Evolutionary conservation across 2,113 vertebrate genomes (phyloP), one percentile per base, ranked within the genome.

Genomic region (Panthera tigris): DNA sequence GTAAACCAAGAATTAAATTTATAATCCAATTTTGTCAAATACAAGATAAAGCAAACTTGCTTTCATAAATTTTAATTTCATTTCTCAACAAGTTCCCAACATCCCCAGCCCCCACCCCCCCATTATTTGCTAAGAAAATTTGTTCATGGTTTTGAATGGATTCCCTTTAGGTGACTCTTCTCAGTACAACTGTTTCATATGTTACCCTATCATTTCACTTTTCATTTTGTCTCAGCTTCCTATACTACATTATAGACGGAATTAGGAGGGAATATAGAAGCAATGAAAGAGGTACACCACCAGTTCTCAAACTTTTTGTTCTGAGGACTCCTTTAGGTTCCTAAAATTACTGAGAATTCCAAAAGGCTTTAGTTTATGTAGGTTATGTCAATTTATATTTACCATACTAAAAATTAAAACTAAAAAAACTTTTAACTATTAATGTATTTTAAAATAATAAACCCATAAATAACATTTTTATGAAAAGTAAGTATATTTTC

Each of bases 341-440:
- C 45, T 71, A 65, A 96, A 84, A 84, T 92, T 80, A 94, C 52
- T 80, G 7, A 97, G 50, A 63, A 94, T 25, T 25, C 66, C 16
- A 55, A 89, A 13, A n/a, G 91, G 29, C 25, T 76, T 83, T 66
- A 91, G 57, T 55, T 93, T 52, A 89, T 69, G 13, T 95, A 16
- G n/a, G 63, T 82, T 82, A 65, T 65, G 14, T 57, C 36, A 63
- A 94, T 57, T 94, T 74, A 52, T 48, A 91, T 88, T 88, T 89
- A 79, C 19, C 13, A 87, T 82, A 73, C 36, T 78, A 92, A 39
- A 96, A 81, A 95, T n/a, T 86, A 95, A 94, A 91, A 89, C 66
- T 61, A 80, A 89, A 18, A 66, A 74, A 91, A 90, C 12, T 41
- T 55, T 66, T 14, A 76, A 76, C 48, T 84, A 11, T 45, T 89